Base-by-base conservation (phyloP, 2,113 vertebrate species). In the Spermophilus dauricus region DNA sequence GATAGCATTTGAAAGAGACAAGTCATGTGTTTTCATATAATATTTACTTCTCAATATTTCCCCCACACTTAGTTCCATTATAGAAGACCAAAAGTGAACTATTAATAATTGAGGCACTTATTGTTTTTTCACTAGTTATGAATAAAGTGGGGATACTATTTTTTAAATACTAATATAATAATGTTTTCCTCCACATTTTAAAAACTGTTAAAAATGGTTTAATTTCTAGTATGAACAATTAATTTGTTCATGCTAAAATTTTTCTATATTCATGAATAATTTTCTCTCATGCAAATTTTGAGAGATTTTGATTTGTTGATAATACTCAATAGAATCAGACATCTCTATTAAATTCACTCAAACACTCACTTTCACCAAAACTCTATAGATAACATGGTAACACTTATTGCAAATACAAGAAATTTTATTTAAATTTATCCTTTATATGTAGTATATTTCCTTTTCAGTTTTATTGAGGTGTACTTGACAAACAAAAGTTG, bases 161-260 rank as follows among this genome's bases (percentile, higher is more conserved):
- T 94, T 45, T 92, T 67, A 93, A 70, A 89, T 89, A 85, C 73
- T 84, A 42, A 73, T 56, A 3, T 82, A 58, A 48, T 32, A 45
- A 24, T n/a, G 6, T 22, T 72, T 95, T 89, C 53, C 7, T 77
- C 7, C 22, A 4, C 0, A 26, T 75, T 37, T 42, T 72, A 83
- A 96, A 53, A 92, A 73, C 12, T 51, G 20, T 77, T 81, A 70
- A 75, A 75, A 76, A 2, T n/a, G 61, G 14, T 87, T 84, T 80
- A 63, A 86, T 73, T 93, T 91, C 63, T 88, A 32, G 18, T 24
- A 18, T 7, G 14, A 82, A 58, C 0, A n/a, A 2, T 61, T 76
- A 76, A 77, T 63, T 89, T 89, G 37, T 30, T 76, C 5, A 26
- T 63, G 30, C 3, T 17, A 45, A 63, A 12, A 48, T 63, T 32